Base-by-base conservation (phyloP, 2,888 invertebrate species). In the Drosophila paramelanica region DNA sequence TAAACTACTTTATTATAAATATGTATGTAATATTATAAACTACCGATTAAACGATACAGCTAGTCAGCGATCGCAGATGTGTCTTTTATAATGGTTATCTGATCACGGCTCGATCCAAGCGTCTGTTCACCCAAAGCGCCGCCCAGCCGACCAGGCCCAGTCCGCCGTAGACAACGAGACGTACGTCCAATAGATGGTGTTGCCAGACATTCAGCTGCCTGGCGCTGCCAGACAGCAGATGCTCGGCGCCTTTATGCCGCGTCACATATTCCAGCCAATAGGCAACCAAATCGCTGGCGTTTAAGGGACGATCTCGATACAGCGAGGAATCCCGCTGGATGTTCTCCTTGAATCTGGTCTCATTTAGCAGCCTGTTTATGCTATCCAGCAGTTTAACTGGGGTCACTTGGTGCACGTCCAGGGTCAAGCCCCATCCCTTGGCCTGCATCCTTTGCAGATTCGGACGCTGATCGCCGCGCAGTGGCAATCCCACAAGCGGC, bases 401-500 rank as follows among this genome's bases (percentile, higher is more conserved):
- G 4, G 51, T 80, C 0, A 88, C 13, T 5, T 68, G 68, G 0
- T 64, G 45, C 3, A 67, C 38, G 6, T 81, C 17, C 5, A 90
- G 46, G 1, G 53, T 58, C 5, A 87, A n/a, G 0, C 88, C 91
- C 71, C 84, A 88, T 0, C 96, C 96, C 68, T 95, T 95, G 0
- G 93, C 82, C 91, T 94, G 95, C 0, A 96, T 95, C 92, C 95
- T 96, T 0, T 95, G 95, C 0, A 96, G 95, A 90, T 96, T 96
- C 1, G 95, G 94, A 73, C 95, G 95, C 91, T 96, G 96, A 90
- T 96, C 96, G 76, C 96, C 96, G 91, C 96, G 95, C 0, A 96
- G 95, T 0, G 96, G 96, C 49, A 96, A 93, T 0, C 95, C 94
- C 46, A 96, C 94, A 5, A 96, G 94, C 0, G 96, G 96, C 0